phyloP scores from a whole-genome alignment of 2,797 vertebrate genomes.

The Astyanax mexicanus region DNA sequence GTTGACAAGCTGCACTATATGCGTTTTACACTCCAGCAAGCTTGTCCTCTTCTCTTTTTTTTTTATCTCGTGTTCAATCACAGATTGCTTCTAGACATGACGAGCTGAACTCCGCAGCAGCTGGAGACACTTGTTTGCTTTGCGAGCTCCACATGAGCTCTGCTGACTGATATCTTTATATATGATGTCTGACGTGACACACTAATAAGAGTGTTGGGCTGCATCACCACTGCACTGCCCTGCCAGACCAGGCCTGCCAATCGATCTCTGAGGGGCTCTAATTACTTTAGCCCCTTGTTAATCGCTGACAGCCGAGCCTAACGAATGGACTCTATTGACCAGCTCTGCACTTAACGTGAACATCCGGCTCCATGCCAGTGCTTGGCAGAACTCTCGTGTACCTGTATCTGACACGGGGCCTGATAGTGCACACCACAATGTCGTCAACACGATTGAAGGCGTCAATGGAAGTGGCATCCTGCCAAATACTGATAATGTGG shows the following conservation, averaged over 20 bases:
- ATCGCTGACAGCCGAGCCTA: constrained; percentile 33
- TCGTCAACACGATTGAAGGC: neutral
- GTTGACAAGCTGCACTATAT: no score
- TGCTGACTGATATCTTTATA: constrained; percentile 36
- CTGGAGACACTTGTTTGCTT: neutral
- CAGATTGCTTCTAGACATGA: neutral
- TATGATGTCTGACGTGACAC: constrained; percentile 31
- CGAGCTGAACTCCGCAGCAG: neutral
- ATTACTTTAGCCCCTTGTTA: constrained; percentile 59
- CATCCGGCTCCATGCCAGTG: constrained; percentile 8
- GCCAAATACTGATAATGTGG: neutral
- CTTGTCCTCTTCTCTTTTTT: no score
- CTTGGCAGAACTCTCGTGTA: neutral
- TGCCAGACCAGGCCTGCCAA: constrained; percentile 18
- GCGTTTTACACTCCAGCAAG: no score
- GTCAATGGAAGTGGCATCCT: neutral
- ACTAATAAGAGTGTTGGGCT: constrained; percentile 30
- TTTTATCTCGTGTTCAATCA: no score
- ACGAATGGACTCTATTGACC: constrained; percentile 48
- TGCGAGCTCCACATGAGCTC: neutral
- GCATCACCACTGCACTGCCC: constrained; percentile 40
- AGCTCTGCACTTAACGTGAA: constrained; percentile 43
- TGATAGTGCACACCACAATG: constrained; percentile 7
- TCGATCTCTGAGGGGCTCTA: constrained; percentile 52
- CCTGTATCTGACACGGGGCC: neutral